These are phyloP conservation scores for Boloria selene DNA, from an alignment of 2,888 invertebrate species.

Conservation along the genomic window DNA sequence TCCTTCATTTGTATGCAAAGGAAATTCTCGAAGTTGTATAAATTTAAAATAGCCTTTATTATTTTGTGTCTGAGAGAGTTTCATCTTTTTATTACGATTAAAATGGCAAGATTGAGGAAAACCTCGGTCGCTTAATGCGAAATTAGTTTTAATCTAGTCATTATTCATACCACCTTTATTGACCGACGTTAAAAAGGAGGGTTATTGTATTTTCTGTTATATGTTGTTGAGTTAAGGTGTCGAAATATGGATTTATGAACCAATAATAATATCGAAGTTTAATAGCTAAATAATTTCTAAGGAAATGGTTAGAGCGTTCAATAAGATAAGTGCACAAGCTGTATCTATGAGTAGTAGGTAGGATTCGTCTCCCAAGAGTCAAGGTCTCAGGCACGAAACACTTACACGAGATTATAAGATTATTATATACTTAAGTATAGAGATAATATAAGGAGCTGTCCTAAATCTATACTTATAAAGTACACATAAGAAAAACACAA, in stretches of 20 bases:
- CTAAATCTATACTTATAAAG: too few relatives aligned
- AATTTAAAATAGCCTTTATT: constrained; percentile 32
- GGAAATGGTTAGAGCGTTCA: too few relatives aligned
- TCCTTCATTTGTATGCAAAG: constrained; percentile 37
- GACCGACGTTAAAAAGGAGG: too few relatives aligned
- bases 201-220: too few relatives aligned
- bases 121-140: neutral
- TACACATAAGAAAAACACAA: too few relatives aligned
- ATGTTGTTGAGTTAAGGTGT: too few relatives aligned
- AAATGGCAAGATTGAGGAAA: constrained; percentile 9
- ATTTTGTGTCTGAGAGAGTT: constrained; percentile 26
- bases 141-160: neutral
- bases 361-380: neutral
- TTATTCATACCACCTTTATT: too few relatives aligned
- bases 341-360: too few relatives aligned
- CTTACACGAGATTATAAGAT: neutral
- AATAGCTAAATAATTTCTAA: too few relatives aligned
- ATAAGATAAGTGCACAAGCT: too few relatives aligned
- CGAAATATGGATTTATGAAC: too few relatives aligned
- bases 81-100: constrained; percentile 7
- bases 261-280: too few relatives aligned
- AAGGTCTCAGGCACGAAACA: neutral
- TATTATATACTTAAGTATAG: neutral
- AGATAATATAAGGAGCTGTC: neutral
- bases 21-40: constrained; percentile 24